These are phyloP conservation scores for Ochropleura leucogaster DNA, from an alignment of 2,888 invertebrate species.

Conservation along the genomic window DNA sequence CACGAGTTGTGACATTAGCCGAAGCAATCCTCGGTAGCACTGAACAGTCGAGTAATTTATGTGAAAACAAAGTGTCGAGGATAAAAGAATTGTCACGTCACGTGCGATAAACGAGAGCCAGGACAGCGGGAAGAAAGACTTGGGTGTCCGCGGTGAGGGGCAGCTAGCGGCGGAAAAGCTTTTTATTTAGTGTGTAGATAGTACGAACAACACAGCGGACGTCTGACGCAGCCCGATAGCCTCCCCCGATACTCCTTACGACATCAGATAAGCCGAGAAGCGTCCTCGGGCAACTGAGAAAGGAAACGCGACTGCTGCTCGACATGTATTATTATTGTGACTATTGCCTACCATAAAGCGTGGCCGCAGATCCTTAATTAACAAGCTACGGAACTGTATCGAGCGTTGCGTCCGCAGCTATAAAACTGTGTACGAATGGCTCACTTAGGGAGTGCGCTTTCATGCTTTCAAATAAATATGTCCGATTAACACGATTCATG, in stretches of 20 bases:
- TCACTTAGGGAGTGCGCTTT: constrained; percentile 75
- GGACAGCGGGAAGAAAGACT: constrained; percentile 73
- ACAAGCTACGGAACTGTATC: constrained; percentile 81
- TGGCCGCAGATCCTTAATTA: constrained; percentile 82
- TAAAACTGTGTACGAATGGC: constrained; percentile 72
- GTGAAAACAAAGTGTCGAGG: constrained; percentile 83
- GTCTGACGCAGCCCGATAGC: constrained; percentile 78
- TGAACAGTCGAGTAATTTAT: constrained; percentile 84
- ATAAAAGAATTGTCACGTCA: constrained; percentile 86
- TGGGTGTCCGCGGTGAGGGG: constrained; percentile 69
- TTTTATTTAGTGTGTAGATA: constrained; percentile 82
- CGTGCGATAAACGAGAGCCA: constrained; percentile 81
- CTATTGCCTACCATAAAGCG: constrained; percentile 82
- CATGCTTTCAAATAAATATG: constrained; percentile 83
- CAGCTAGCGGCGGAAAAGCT: constrained; percentile 72
- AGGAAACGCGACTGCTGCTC: constrained; percentile 78
- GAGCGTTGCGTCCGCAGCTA: constrained; percentile 63
- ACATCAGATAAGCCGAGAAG: constrained; percentile 84
- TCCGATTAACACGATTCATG: constrained; percentile 85
- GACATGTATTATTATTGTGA: constrained; percentile 83
- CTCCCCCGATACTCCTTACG: constrained; percentile 78
- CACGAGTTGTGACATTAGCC: constrained; percentile 79
- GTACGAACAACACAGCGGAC: constrained; percentile 77
- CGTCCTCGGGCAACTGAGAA: constrained; percentile 75
- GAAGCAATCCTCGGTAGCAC: constrained; percentile 80